Percentiles rank a stretch among this genome's conserved stretches.
Conservation (phyloP, 2,113 vertebrate species). For the Alces alces region DNA sequence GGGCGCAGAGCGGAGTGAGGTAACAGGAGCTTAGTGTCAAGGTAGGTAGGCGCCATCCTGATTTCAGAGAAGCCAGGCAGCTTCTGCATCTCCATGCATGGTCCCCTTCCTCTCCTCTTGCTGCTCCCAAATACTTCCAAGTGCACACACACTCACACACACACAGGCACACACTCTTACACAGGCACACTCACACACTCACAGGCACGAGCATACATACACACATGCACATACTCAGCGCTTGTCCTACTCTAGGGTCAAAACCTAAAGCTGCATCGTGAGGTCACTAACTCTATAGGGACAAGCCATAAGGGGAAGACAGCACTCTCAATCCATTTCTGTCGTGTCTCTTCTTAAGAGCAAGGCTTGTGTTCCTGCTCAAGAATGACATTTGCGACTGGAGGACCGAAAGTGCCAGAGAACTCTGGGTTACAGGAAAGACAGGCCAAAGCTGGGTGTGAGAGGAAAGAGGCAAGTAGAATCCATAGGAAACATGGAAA, state of each 20-base stretch:
- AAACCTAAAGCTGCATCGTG: background rate
- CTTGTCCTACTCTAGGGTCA: background rate
- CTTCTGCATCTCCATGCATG: background rate
- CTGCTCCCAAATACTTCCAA: background rate
- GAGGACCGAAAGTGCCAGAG: background rate
- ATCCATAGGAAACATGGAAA: background rate
- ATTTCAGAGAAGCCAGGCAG: background rate
- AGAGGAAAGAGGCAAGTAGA: background rate
- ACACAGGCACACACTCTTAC: too few relatives aligned
- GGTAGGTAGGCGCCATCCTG: too few relatives aligned
- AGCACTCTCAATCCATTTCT: background rate
- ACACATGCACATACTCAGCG: background rate
- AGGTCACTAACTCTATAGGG: too few relatives aligned
- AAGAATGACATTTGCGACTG: background rate
- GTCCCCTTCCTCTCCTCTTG: background rate
- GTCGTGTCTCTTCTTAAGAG: background rate
- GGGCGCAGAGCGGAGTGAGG: background rate
- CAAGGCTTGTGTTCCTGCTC: background rate
- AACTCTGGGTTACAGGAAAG: background rate
- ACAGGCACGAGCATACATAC: background rate
- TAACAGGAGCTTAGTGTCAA: background rate
- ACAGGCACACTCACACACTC: background rate
- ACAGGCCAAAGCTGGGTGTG: background rate
- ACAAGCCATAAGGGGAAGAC: background rate
- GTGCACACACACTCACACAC: background rate